Conservation (phyloP, 2,113 vertebrate genomes). For the Andinoacara biseriatus region DNA sequence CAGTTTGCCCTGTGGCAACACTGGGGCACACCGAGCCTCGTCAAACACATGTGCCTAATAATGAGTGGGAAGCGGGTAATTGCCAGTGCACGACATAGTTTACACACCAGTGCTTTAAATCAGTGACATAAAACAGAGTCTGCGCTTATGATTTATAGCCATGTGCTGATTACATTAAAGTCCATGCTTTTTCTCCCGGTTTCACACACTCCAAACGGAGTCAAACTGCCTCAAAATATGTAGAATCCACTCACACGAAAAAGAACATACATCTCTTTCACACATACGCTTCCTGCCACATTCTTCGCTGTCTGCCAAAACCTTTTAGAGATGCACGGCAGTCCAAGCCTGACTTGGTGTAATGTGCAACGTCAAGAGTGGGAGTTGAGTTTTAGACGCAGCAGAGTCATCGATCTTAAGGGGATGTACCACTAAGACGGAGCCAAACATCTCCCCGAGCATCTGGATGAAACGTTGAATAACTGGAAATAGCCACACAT, state of each 20-base stretch:
- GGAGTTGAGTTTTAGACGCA: slow-evolving; percentile 34
- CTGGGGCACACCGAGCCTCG: slow-evolving; percentile 32
- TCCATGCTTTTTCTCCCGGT: slow-evolving; percentile 28
- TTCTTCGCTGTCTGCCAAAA: slow-evolving; percentile 68
- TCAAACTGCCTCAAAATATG: slow-evolving; percentile 15
- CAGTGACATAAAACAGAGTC: slow-evolving; percentile 59
- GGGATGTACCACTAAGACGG: slow-evolving; percentile 38
- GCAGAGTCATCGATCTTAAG: slow-evolving; percentile 29
- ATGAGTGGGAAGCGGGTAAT: slow-evolving; percentile 68
- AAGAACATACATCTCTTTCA: slow-evolving; percentile 65
- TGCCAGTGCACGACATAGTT: slow-evolving; percentile 62
- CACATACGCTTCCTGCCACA: slow-evolving; percentile 66
- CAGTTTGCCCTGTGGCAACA: slow-evolving; percentile 46
- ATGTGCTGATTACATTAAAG: slow-evolving; percentile 59
- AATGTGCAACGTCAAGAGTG: slow-evolving; percentile 35
- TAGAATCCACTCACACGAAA: slow-evolving; percentile 14
- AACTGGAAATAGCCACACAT: not conserved
- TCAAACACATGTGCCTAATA: slow-evolving; percentile 65
- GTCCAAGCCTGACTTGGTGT: slow-evolving; percentile 55
- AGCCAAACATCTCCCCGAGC: not conserved
- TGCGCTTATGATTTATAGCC: slow-evolving; percentile 63
- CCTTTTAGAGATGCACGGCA: slow-evolving; percentile 69
- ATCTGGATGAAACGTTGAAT: slow-evolving; percentile 19
- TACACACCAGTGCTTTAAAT: slow-evolving; percentile 66
- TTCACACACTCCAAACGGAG: slow-evolving; percentile 53